Evolutionary conservation across 2,797 vertebrate genomes (phyloP), one percentile per base, ranked within the genome.

Genomic region (Dendrocincla fuliginosa): DNA sequence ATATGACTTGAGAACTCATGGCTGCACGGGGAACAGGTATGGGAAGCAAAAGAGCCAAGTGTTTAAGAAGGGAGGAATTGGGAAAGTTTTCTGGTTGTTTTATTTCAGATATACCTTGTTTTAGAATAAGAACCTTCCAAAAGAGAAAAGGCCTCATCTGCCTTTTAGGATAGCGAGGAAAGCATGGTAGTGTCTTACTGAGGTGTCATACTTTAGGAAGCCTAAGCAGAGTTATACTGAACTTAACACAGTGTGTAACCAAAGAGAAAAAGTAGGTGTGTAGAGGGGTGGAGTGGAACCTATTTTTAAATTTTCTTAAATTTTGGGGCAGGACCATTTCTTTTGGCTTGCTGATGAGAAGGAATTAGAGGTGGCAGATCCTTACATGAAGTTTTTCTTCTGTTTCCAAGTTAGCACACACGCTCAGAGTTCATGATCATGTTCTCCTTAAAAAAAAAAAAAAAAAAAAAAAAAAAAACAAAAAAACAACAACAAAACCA

Each of bases 271-370:
- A 13, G 8, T 6, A 30, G 16, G 5, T 25, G 33, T 41, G 16
- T 24, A 16, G 10, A 2, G 4, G 4, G 4, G 1, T 37, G 2
- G 4, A 3, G 14, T 30, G 12, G 9, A 27, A 10, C 10, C 3
- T n/a, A 9, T 32, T 56, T 63, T 32, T 47, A 5, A 27, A 4
- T 42, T 60, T 77, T 87, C 16, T 75, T 65, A 19, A 22, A 35
- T 69, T 85, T 88, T 73, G 18, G 13, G 28, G 33, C 32, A 71
- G 47, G 49, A 24, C 49, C 42, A 19, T 52, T 67, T 91, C 2
- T 70, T 90, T 74, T 49, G 28, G 5, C n/a, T 78, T 42, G 25
- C 30, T 92, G 32, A 16, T 47, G 6, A 76, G 44, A 67, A 84
- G 8, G 16, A 64, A n/a, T 53, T 53, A 10, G 2, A 64, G 16